Percentiles rank a stretch among this genome's conserved stretches.
Conservation (phyloP, 2,797 vertebrate genomes). For the Ctenopoma multispine region DNA sequence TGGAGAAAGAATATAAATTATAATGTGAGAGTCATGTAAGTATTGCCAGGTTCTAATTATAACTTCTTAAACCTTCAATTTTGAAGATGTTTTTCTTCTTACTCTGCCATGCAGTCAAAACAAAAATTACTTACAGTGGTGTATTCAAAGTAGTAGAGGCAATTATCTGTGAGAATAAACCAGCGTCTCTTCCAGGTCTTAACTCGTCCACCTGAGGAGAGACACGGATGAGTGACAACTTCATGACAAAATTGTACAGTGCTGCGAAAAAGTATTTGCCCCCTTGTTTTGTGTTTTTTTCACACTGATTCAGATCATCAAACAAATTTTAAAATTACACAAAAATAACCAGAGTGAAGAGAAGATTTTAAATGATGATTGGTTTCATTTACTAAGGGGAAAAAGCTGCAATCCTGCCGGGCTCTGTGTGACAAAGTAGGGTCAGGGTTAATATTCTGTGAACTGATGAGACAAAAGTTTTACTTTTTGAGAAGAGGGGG, state of each 20-base stretch:
- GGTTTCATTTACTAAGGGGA: too few relatives aligned
- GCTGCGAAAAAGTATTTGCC: too few relatives aligned
- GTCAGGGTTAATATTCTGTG: too few relatives aligned
- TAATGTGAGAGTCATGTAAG: not conserved
- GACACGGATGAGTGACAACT: constrained; percentile 33
- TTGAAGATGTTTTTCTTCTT: not conserved
- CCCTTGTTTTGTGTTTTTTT: too few relatives aligned
- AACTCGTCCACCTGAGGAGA: constrained; percentile 91
- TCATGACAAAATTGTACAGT: not conserved
- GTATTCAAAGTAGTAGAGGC: constrained; percentile 99
- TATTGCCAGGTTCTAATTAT: not conserved
- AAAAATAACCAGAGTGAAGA: too few relatives aligned
- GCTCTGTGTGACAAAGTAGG: too few relatives aligned
- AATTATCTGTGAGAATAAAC: constrained; percentile 98
- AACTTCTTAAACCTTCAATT: not conserved
- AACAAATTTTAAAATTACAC: too few relatives aligned
- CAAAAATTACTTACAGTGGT: constrained; percentile 88
- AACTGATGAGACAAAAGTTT: too few relatives aligned
- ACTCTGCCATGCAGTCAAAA: not conserved
- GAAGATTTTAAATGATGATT: too few relatives aligned
- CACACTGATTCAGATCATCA: too few relatives aligned
- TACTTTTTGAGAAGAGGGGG: too few relatives aligned
- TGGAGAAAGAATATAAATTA: constrained; percentile 22
- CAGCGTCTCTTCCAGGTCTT: constrained; percentile 99
- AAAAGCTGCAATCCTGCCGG: too few relatives aligned